Evolutionary conservation across 2,888 invertebrate genomes (phyloP), one percentile per base, ranked within the genome.

Genomic region (Marronus borbonicus): DNA sequence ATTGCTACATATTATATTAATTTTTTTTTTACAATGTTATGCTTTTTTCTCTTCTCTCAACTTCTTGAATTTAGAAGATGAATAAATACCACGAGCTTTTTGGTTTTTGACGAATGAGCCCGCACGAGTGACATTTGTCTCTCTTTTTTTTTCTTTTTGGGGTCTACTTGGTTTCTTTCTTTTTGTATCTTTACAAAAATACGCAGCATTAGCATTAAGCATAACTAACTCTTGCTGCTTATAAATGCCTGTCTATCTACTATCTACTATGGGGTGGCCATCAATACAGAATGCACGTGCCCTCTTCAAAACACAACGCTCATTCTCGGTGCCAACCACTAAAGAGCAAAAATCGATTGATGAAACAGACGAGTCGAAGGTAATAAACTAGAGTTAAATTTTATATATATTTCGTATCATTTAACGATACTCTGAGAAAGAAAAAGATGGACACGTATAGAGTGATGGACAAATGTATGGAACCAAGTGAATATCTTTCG

Each of bases 281-380:
- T 85, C 85, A 65, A 84, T 85, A 83, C 85, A 91, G 91, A 89
- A 91, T 88, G 92, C 93, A 89, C 91, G 94, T 91, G 93, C 95
- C 91, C 93, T 94, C 90, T 96, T 96, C 90, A 96, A 96, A 91
- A 96, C 96, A 84, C 96, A 96, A 91, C 93, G 97, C 86, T 97
- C 97, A 84, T 96, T 96, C 89, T 97, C 97, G 86, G 96, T 97
- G 89, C 97, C 97, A 81, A 96, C 96, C 58, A 94, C 96, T 80
- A 96, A 96, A 91, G 95, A 95, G 88, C 86, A 93, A 89, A 86
- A 91, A 90, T 65, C 89, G 77, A 85, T 86, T 80, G 89, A 89
- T 82, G 89, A 89, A 79, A 81, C 88, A 78, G 90, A 89, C 78
- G 90, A 89, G 81, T 83, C 87, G 55, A 90, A 90, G 89, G 90